phyloP scores from a whole-genome alignment of 2,888 invertebrate species.

The Gerris lacustris region DNA sequence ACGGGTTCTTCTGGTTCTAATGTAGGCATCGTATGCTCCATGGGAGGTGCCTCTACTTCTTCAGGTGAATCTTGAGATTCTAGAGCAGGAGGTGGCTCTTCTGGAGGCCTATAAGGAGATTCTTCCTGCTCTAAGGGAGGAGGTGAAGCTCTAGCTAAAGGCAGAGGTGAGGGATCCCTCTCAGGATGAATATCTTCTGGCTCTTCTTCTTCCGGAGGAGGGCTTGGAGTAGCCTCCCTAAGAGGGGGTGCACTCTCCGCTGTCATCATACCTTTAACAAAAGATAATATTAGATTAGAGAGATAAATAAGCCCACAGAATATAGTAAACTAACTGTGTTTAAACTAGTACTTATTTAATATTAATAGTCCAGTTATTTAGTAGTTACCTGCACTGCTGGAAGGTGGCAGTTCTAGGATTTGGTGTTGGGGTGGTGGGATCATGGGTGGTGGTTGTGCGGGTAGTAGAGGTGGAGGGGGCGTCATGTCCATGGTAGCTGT shows the following conservation, averaged over 20 bases:
- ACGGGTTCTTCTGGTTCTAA: slow-evolving; percentile 11
- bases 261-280: neutral
- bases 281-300: too few relatives aligned
- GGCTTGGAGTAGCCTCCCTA: neutral
- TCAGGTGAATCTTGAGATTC: slow-evolving; percentile 32
- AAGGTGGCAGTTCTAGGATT: neutral
- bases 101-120: slow-evolving; percentile 38
- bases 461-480: slow-evolving; percentile 18
- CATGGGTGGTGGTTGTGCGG: slow-evolving; percentile 1
- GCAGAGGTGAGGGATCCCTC: slow-evolving; percentile 14
- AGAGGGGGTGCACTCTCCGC: neutral
- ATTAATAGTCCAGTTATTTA: too few relatives aligned
- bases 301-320: too few relatives aligned
- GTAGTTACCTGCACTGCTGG: neutral
- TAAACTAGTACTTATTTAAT: too few relatives aligned
- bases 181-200: slow-evolving; percentile 5
- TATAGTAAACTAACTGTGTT: too few relatives aligned
- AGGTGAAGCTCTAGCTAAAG: slow-evolving; percentile 20
- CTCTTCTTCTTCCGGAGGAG: neutral
- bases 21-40: slow-evolving; percentile 6
- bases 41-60: slow-evolving; percentile 9
- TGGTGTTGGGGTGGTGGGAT: too few relatives aligned
- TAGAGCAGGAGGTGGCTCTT: slow-evolving; percentile 44
- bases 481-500: neutral
- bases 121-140: slow-evolving; percentile 28